These are phyloP conservation scores for Paraescarpia echinospica DNA, from an alignment of 1,140 invertebrate genomes.

Conservation along the genomic window DNA sequence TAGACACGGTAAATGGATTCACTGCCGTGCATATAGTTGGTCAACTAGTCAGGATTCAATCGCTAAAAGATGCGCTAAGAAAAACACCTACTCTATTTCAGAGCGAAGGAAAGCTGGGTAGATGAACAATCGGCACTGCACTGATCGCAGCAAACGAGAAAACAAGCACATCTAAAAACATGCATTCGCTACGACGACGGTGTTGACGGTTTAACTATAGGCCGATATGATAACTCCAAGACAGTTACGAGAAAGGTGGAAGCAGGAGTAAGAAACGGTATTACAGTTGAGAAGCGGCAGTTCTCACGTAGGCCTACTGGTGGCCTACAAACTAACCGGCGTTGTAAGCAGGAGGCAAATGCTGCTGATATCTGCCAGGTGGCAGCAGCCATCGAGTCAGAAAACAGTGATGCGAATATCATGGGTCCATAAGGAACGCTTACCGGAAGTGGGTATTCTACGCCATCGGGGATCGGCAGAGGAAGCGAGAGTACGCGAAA, in stretches of 20 bases:
- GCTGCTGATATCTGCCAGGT: background rate
- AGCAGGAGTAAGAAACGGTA: background rate
- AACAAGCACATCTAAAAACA: background rate
- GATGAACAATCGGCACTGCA: background rate
- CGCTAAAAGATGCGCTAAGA: background rate
- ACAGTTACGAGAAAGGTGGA: too few species aligned
- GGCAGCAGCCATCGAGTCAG: background rate
- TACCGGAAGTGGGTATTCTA: background rate
- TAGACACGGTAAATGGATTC: background rate
- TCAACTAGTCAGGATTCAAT: background rate
- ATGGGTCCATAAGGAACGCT: background rate
- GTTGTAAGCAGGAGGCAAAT: background rate
- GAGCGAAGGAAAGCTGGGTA: background rate
- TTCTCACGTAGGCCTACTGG: too few species aligned
- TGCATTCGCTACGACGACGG: background rate
- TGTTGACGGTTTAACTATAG: too few species aligned
- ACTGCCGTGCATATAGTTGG: background rate
- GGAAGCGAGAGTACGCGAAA: background rate
- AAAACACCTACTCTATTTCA: background rate
- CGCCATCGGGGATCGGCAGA: background rate
- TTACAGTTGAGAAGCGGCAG: background rate
- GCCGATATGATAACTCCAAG: too few species aligned
- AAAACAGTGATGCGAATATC: background rate
- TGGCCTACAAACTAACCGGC: background rate
- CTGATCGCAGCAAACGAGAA: background rate